Evolutionary conservation across 2,888 invertebrate genomes (phyloP), one percentile per base, ranked within the genome.

Genomic region (Latrodectus hesperus): DNA sequence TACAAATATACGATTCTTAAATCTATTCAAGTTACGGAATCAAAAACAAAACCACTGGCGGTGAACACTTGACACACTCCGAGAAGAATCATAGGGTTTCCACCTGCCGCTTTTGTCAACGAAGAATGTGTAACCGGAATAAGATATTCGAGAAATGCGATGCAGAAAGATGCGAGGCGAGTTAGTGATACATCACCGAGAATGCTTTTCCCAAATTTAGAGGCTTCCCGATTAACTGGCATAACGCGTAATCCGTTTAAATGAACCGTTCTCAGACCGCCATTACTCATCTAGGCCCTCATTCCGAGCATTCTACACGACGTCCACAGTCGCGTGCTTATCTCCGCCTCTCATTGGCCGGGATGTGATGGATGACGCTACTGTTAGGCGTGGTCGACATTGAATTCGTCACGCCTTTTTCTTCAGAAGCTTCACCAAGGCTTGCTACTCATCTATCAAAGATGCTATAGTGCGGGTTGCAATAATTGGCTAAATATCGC

Each of bases 381-480:
- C 0, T 8, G 11, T 10, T 12, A 53, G 68, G 82, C 67, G 82
- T 65, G 52, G 82, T 52, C 22, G 53, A 22, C 1, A n/a, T n/a
- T 1, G 38, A 75, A 17, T 10, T 2, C 55, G 53, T n/a, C 17
- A 17, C 52, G 60, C 74, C 74, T 38, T 26, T 16, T 12, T 16
- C 68, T n/a, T 22, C 68, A n/a, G 65, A 65, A 73, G 72, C 22
- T 52, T 6, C 12, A 55, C 65, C 17, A 77, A 71, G 75, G 70
- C 75, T 75, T 77, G 84, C 73, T 72, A 55, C 68, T 84, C 71
- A 84, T 84, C 84, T 77, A 84, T 84, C 83, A 84, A 70, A 64
- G 22, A 22, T n/a, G 52, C 53, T 22, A 22, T 26, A 17, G 65
- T 9, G 0, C 38, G 9, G 53, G 65, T 16, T 77, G 73, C 72